Evolutionary conservation across 1,140 invertebrate species (phyloP), one percentile per base, ranked within the genome.

Genomic region (Heliconius eleuchia): DNA sequence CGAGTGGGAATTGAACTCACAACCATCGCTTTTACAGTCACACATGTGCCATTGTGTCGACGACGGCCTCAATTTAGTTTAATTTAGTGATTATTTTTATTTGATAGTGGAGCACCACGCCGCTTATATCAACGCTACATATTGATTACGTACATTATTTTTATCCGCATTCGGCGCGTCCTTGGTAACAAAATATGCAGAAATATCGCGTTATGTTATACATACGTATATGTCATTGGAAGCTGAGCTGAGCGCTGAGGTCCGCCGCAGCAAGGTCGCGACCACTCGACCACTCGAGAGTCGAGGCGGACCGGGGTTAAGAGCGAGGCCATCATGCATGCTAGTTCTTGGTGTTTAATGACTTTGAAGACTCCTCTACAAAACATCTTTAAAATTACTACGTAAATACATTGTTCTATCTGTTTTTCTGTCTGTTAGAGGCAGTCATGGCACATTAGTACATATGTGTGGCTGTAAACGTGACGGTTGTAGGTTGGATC

Each of bases 271-370:
- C 34, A 66, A 66, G 60, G 60, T 66, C 60, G 60, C 60, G 60
- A 66, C 55, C 55, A 60, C 55, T 60, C 55, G 55, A 60, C 19
- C 55, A 60, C 60, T 13, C 1, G 60, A 60, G 74, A 30, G 19
- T 0, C 27, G 60, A 27, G 74, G 34, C 74, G 30, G 23, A 8
- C 71, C 71, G 16, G 37, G 74, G 74, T 39, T 60, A 66, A 66
- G 74, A 66, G 55, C 57, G 74, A 70, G 74, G 74, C 39, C 74
- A 39, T 30, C 27, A 30, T 66, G 60, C 60, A 66, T 66, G 42
- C 42, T 37, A 37, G 6, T 37, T 37, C 34, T 37, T 37, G 34
- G 6, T 37, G 34, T 37, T 37, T 46, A 13, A 46, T 46, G 13
- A 46, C 42, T 46, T 46, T 16, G 13, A 46, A 46, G 23, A 66